Evolutionary conservation across 1,140 invertebrate genomes (phyloP).

Genomic region (Leptinotarsa texana): DNA sequence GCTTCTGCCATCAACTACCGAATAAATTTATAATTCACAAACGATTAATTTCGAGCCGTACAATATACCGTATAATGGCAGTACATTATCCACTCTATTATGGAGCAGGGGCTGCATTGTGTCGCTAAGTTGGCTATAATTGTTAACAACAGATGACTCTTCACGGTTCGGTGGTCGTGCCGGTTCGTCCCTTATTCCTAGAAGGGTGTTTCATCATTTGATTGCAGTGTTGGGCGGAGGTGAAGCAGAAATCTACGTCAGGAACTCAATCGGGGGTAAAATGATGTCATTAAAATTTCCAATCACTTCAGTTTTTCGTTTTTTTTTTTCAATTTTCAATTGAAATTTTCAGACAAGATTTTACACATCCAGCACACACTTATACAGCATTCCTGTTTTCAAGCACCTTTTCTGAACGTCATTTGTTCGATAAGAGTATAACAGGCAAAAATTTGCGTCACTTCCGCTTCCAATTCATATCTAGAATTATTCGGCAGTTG

Average conservation of each 20-base stretch:
- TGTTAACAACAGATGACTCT: conserved; percentile 54
- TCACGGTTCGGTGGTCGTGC: conserved; percentile 41
- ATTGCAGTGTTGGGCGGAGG: neutral
- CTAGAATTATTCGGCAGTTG: too few relatives aligned
- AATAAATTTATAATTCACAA: conserved; percentile 54
- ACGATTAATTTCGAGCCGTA: conserved; percentile 50
- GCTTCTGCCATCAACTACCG: conserved; percentile 41
- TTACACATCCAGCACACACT: too few relatives aligned
- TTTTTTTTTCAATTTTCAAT: too few relatives aligned
- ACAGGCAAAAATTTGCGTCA: too few relatives aligned
- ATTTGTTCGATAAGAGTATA: too few relatives aligned
- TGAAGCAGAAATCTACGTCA: neutral
- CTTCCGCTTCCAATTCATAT: too few relatives aligned
- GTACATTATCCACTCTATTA: conserved; percentile 52
- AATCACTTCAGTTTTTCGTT: too few relatives aligned
- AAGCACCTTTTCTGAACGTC: too few relatives aligned
- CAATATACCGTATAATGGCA: conserved; percentile 49
- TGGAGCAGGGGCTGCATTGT: conserved; percentile 50
- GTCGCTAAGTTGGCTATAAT: conserved; percentile 55
- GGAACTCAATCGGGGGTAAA: too few relatives aligned
- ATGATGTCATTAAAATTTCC: too few relatives aligned
- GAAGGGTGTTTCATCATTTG: neutral
- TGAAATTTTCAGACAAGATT: too few relatives aligned
- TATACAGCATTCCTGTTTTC: too few relatives aligned
- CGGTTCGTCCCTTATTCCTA: neutral